A percentile compares a stretch with the other conserved stretches of the same genome.
phyloP scores from a whole-genome alignment of 2,888 invertebrate genomes.

The Habrosyne pyritoides region DNA sequence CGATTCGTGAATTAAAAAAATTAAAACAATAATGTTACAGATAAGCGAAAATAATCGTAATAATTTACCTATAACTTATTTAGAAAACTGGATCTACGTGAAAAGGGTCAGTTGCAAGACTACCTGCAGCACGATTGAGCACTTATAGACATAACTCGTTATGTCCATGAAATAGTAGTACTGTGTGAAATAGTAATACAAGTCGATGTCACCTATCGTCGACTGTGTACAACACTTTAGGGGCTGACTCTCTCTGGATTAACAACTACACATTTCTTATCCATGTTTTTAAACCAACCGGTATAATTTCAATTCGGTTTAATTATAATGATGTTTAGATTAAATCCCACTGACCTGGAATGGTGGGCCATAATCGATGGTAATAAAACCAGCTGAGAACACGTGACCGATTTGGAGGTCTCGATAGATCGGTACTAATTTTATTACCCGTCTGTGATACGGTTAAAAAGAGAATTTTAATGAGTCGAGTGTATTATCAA shows the following conservation, averaged over 20 bases:
- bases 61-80: no score
- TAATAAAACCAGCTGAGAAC: conserved; percentile 56
- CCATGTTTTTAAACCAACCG: background rate
- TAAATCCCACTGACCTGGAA: conserved; percentile 59
- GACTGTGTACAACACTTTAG: no score
- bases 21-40: no score
- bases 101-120: no score
- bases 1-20: no score
- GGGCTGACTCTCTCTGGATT: no score
- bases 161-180: no score
- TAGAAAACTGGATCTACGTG: no score
- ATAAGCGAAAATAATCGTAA: no score
- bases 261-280: background rate
- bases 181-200: no score
- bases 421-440: conserved; percentile 35
- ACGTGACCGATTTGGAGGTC: conserved; percentile 50
- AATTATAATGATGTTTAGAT: conserved; percentile 24
- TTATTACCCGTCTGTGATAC: conserved; percentile 16
- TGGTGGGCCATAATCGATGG: conserved; percentile 50
- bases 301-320: conserved; percentile 17
- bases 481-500: background rate
- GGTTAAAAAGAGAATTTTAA: conserved; percentile 3
- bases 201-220: background rate
- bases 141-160: no score
- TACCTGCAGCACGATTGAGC: no score